phyloP scores from a whole-genome alignment of 2,797 vertebrate genomes.

The Gallinago solitaria region DNA sequence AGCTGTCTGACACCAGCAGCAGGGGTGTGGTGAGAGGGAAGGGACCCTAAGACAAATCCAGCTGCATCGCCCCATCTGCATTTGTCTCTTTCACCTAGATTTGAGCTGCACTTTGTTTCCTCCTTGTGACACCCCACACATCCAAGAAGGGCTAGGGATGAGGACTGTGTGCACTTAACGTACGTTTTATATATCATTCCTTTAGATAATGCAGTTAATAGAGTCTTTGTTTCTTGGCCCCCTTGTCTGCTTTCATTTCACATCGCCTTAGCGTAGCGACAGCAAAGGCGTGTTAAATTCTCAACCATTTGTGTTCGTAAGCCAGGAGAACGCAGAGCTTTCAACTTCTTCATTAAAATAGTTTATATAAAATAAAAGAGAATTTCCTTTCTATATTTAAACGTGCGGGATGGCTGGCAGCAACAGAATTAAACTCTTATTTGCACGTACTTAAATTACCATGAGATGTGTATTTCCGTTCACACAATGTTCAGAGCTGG shows the following conservation, averaged over 20 bases:
- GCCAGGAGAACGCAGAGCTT: not conserved
- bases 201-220: not conserved
- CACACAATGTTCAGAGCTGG: not conserved
- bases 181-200: not conserved
- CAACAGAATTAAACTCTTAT: not conserved
- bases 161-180: not conserved
- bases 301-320: not conserved
- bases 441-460: conserved; percentile 3
- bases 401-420: not conserved
- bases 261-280: not conserved
- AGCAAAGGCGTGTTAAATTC: not conserved
- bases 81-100: not conserved
- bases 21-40: not conserved
- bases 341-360: conserved; percentile 12
- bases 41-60: not conserved
- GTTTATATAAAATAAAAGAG: conserved; percentile 32
- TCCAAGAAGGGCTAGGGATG: not conserved
- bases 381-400: conserved; percentile 11
- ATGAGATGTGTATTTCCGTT: not conserved
- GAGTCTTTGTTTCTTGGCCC: not conserved
- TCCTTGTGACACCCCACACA: not conserved
- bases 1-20: not conserved
- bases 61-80: not conserved
- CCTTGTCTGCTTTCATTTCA: not conserved
- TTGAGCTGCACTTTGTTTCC: not conserved